phyloP scores from a whole-genome alignment of 1,140 invertebrate species.

The Drosophila asahinai region DNA sequence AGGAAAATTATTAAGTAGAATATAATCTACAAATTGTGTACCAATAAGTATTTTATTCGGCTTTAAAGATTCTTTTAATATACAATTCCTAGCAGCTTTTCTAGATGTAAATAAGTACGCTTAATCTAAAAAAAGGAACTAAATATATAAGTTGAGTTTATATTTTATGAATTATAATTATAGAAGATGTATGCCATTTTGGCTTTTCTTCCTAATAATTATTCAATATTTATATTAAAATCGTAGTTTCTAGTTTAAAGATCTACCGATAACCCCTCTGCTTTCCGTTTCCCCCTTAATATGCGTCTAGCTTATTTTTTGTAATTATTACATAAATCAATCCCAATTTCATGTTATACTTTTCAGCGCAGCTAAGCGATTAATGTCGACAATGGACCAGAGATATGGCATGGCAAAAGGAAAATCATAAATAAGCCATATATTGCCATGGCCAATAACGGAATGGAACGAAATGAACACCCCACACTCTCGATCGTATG shows the following conservation, averaged over 20 bases:
- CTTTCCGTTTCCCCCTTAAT: neutral
- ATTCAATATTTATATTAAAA: neutral
- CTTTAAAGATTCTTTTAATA: too few species aligned
- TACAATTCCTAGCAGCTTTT: too few species aligned
- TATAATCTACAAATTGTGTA: too few species aligned
- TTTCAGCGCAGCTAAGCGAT: conserved; percentile 75
- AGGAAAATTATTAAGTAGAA: too few species aligned
- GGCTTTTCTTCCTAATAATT: too few species aligned
- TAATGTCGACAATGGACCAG: conserved; percentile 77
- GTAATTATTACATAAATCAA: conserved; percentile 84
- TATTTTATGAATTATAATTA: too few species aligned
- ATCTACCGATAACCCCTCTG: neutral
- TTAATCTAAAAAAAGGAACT: too few species aligned
- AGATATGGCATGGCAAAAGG: conserved; percentile 80
- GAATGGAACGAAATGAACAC: conserved; percentile 52
- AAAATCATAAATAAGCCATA: conserved; percentile 82
- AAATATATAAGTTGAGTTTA: too few species aligned
- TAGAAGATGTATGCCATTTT: too few species aligned
- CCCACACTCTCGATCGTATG: conserved; percentile 45
- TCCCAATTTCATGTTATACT: conserved; percentile 77
- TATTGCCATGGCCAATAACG: conserved; percentile 74
- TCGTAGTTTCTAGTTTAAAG: neutral
- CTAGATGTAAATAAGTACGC: too few species aligned
- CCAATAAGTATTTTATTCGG: too few species aligned
- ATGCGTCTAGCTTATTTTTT: conserved; percentile 36